Base-by-base conservation (phyloP, 1,140 invertebrate genomes). In the Drosophila seguyi region DNA sequence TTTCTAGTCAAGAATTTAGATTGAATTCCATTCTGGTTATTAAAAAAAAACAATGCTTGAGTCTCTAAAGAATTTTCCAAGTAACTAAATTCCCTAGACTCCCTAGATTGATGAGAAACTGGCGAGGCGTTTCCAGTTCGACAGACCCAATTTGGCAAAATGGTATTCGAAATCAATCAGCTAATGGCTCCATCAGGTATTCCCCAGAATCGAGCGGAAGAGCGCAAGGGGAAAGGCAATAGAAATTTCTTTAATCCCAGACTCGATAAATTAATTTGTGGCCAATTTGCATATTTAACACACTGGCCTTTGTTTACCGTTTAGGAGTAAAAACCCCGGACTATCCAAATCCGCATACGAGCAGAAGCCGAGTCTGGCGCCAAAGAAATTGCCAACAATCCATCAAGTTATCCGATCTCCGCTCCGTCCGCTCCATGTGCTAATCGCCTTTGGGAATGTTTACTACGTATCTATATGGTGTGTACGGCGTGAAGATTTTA, bases 301-400 rank as follows among this genome's bases (percentile, higher is more conserved):
- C 79, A 50, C 69, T 41, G 82, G 36, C 47, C 55, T 71, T 69
- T 60, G 55, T 79, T 61, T 60, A 66, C 45, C 36, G 48, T 65
- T 75, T 36, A 39, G 31, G 53, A 65, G 60, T 59, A 45, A 67
- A 81, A 81, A 81, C 55, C 74, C 57, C 45, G 29, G 59, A 80
- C 41, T 41, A 50, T 41, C 57, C 13, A 86, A 86, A 86, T 86
- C 82, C 82, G 82, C 62, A 75, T 69, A 61, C 61, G 34, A 66
- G 61, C 45, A 82, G 79, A 75, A 63, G 79, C 65, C 36, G 29
- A 65, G 75, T 80, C 85, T 87, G 84, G 84, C 84, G 84, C 84
- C 84, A 90, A 85, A 85, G 84, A 87, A 90, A 87, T 87, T 85
- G 86, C 56, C 81, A 87, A 81, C 75, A 74, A 87, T 87, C 84